Base-by-base conservation (phyloP, 2,113 vertebrate genomes). In the Tursiops truncatus region DNA sequence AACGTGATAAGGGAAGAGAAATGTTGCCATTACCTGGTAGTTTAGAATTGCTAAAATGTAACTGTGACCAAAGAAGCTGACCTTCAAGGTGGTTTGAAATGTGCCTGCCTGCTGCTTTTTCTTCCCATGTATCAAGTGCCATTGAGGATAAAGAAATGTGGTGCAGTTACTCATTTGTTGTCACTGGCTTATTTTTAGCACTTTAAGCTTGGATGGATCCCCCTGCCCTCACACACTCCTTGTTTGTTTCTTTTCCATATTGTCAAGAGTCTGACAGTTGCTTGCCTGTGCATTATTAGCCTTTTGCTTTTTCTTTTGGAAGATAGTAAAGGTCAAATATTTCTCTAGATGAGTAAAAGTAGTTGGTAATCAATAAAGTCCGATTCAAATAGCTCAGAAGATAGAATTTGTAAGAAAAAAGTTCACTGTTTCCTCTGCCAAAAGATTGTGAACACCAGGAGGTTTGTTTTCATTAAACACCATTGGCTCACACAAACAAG, bases 311-410 rank as follows among this genome's bases (percentile, higher is more conserved):
- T 74, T 86, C 58, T 93, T 94, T 70, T 95, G 77, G 53, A 84
- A 90, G 87, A 95, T 68, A 94, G 85, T 97, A 92, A 96, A 96
- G 96, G 91, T 97, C 94, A 97, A 81, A 92, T 60, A 92, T 82
- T 4, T 14, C 58, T 9, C 47, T 70, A 26, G 82, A 95, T 68
- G 21, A 76, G 63, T 8, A 65, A 73, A 73, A 85, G 73, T 88
- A 84, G 89, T 95, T 96, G 93, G 56, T 82, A 81, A 86, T 82
- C 96, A 96, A 95, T 92, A 92, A 97, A 94, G 36, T 33, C 62
- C 33, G n/a, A 97, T 92, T 93, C 47, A 90, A 92, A 50, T 73
- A 94, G 88, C 36, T 96, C n/a, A 62, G 47, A 62, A 94, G 36
- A 60, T 83, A 88, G 56, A 60, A n/a, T 87, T 76, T 56, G 21